Evolutionary conservation across 1,140 invertebrate species (phyloP).

Genomic region (Sitodiplosis mosellana): DNA sequence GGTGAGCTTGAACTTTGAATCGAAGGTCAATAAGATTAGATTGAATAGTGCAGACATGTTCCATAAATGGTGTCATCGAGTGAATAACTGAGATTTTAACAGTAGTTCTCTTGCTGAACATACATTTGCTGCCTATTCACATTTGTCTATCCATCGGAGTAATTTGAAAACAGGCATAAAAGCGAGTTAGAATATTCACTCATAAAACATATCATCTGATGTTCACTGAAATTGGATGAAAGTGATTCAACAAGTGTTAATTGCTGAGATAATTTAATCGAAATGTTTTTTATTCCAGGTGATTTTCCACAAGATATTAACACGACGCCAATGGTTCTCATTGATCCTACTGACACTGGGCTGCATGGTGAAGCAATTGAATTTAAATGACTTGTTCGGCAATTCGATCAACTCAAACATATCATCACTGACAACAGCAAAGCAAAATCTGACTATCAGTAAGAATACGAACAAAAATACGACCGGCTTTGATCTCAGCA

Average conservation of each 20-base stretch:
- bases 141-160: too few relatives aligned
- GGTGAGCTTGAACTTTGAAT: constrained; percentile 30
- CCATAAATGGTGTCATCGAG: background rate
- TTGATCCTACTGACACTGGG: constrained; percentile 69
- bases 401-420: constrained; percentile 10
- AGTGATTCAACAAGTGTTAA: too few relatives aligned
- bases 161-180: too few relatives aligned
- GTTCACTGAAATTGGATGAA: too few relatives aligned
- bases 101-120: too few relatives aligned
- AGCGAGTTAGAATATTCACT: too few relatives aligned
- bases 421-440: constrained; percentile 7
- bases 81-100: too few relatives aligned
- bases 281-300: too few relatives aligned
- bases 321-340: constrained; percentile 74
- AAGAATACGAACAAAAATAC: constrained; percentile 22
- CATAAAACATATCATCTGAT: too few relatives aligned
- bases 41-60: background rate
- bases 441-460: constrained; percentile 10
- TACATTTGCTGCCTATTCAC: too few relatives aligned
- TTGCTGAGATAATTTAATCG: too few relatives aligned
- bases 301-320: constrained; percentile 64
- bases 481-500: constrained; percentile 34
- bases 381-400: constrained; percentile 29
- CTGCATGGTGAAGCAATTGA: constrained; percentile 80
- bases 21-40: too few relatives aligned